A percentile compares a stretch with the other conserved stretches of the same genome.
Conservation (phyloP, 2,888 invertebrate genomes). For the Dorcus hopei region DNA sequence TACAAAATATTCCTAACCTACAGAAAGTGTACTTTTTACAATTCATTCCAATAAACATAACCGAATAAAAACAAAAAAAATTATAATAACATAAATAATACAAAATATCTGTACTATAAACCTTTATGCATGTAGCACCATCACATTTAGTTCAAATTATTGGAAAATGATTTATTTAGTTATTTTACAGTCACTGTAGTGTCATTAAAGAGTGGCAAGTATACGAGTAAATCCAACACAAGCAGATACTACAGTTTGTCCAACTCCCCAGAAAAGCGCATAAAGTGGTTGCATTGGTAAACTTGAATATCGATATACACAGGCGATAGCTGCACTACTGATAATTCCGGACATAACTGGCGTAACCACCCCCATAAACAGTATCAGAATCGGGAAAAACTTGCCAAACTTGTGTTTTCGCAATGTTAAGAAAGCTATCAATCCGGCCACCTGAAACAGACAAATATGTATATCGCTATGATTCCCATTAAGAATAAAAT, state of each 20-base stretch:
- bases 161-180: conserved; percentile 15
- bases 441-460: conserved; percentile 66
- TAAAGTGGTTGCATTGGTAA: conserved; percentile 87
- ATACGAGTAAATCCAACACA: conserved; percentile 91
- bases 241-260: conserved; percentile 85
- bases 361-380: conserved; percentile 85
- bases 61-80: conserved; percentile 28
- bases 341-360: conserved; percentile 86
- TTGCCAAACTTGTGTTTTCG: conserved; percentile 93
- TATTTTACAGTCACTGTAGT: background rate
- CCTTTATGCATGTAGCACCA: conserved; percentile 44
- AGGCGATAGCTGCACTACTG: conserved; percentile 89
- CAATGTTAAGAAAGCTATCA: conserved; percentile 87
- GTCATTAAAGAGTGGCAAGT: conserved; percentile 78
- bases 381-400: conserved; percentile 84
- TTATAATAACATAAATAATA: conserved; percentile 26
- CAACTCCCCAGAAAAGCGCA: conserved; percentile 92
- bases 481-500: too few relatives aligned
- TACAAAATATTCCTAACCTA: conserved; percentile 40
- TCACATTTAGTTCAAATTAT: conserved; percentile 39
- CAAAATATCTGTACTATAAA: conserved; percentile 29
- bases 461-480: background rate
- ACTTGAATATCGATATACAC: conserved; percentile 87
- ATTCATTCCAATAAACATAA: conserved; percentile 18
- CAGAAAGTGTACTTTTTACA: conserved; percentile 33